Evolutionary conservation across 2,113 vertebrate genomes (phyloP).

Genomic region (Podilymbus podiceps): DNA sequence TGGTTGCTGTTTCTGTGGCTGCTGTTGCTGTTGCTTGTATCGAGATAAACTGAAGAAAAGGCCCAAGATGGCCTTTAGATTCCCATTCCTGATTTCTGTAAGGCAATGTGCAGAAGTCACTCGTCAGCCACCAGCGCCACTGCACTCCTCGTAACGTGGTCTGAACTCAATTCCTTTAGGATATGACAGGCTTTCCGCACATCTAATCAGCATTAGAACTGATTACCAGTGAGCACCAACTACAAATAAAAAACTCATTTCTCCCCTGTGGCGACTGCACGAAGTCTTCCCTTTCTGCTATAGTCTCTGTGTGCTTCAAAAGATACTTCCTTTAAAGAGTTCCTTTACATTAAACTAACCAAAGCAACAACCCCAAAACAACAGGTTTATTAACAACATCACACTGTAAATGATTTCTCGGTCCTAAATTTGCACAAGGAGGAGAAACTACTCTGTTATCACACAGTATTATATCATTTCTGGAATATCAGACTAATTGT

Average conservation of each 20-base stretch:
- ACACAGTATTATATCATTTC: not conserved
- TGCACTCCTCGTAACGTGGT: rapidly evolving
- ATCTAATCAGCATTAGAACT: not conserved
- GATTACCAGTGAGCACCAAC: slow-evolving; percentile 2
- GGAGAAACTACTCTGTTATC: not conserved
- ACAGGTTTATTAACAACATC: not conserved
- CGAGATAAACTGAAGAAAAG: slow-evolving; percentile 98
- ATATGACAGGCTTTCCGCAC: not conserved
- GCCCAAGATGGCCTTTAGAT: slow-evolving; percentile 97
- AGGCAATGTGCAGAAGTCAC: slow-evolving; percentile 53
- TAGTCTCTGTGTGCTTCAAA: not conserved
- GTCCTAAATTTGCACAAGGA: not conserved
- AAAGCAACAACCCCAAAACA: not conserved
- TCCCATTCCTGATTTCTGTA: slow-evolving; percentile 97
- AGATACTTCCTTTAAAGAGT: not conserved
- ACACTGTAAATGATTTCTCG: not conserved
- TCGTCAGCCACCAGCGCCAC: not conserved
- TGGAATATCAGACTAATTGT: not conserved
- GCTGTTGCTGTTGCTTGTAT: slow-evolving; percentile 95
- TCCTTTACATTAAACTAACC: not conserved
- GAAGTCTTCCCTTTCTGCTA: not conserved
- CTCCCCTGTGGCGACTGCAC: not conserved
- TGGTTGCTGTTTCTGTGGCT: slow-evolving; percentile 72
- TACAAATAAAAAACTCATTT: not conserved
- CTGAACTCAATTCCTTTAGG: not conserved